These are phyloP conservation scores for Eupelmus urozonus DNA, from an alignment of 2,888 invertebrate genomes.

Conservation along the genomic window DNA sequence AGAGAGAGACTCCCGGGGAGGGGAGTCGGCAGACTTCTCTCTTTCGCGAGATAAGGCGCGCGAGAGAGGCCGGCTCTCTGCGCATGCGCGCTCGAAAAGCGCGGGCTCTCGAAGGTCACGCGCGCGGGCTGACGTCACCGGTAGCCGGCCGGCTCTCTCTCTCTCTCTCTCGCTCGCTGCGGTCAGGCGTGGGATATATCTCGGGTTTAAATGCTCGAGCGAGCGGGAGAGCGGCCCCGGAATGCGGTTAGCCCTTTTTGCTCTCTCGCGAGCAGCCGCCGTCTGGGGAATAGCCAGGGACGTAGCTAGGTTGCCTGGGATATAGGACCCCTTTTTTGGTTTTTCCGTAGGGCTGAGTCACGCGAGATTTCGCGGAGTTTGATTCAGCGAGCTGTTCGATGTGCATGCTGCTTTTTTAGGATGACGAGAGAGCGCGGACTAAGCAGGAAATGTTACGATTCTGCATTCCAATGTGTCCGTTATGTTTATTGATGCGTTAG, in stretches of 20 bases:
- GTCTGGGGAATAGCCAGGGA: no score
- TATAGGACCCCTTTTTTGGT: no score
- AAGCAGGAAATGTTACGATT: neutral
- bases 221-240: neutral
- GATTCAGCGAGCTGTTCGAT: no score
- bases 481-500: slow-evolving; percentile 1
- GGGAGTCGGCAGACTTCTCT: neutral
- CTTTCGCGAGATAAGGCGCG: slow-evolving; percentile 1
- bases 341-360: no score
- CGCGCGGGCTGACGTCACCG: slow-evolving; percentile 69
- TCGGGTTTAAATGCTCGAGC: slow-evolving; percentile 73
- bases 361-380: no score
- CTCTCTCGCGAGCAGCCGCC: no score
- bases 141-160: slow-evolving; percentile 65
- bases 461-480: neutral
- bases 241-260: no score
- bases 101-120: slow-evolving; percentile 75
- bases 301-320: no score
- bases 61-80: slow-evolving; percentile 28
- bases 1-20: neutral
- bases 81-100: slow-evolving; percentile 69
- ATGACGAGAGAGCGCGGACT: neutral
- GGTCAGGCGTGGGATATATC: slow-evolving; percentile 72
- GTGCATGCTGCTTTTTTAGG: no score
- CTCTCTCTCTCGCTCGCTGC: slow-evolving; percentile 61